A percentile compares a stretch with the other conserved stretches of the same genome.
Evolutionary conservation across 35 echinoderm and acorn worm species (phyloP).

Genomic region (Lytechinus variegatus): DNA sequence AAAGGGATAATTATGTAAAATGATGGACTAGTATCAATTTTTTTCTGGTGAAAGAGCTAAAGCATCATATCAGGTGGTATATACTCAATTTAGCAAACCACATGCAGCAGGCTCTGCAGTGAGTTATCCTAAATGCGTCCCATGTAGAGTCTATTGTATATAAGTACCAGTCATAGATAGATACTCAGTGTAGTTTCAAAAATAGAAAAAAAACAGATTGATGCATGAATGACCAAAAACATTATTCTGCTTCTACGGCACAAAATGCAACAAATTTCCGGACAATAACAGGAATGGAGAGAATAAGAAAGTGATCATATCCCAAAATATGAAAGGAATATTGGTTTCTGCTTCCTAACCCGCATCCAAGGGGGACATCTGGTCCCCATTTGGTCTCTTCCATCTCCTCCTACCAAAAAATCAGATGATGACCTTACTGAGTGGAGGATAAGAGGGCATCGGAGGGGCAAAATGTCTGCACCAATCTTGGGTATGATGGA

Average conservation of each 20-base stretch:
- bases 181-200: no score
- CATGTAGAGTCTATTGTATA: no score
- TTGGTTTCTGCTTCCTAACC: neutral
- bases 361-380: neutral
- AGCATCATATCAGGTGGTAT: no score
- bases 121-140: no score
- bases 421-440: neutral
- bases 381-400: neutral
- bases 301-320: neutral
- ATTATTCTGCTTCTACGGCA: neutral
- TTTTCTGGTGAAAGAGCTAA: no score
- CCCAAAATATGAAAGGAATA: neutral
- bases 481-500: neutral
- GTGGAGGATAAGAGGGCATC: conserved; percentile 8
- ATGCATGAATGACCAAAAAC: neutral
- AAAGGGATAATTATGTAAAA: no score
- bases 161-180: no score
- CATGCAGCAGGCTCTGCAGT: no score
- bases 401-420: neutral
- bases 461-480: neutral
- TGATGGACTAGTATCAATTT: no score
- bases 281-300: neutral
- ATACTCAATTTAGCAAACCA: no score
- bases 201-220: no score
- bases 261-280: neutral